phyloP scores from a whole-genome alignment of 2,888 invertebrate genomes.

The Hypolimnas misippus region DNA sequence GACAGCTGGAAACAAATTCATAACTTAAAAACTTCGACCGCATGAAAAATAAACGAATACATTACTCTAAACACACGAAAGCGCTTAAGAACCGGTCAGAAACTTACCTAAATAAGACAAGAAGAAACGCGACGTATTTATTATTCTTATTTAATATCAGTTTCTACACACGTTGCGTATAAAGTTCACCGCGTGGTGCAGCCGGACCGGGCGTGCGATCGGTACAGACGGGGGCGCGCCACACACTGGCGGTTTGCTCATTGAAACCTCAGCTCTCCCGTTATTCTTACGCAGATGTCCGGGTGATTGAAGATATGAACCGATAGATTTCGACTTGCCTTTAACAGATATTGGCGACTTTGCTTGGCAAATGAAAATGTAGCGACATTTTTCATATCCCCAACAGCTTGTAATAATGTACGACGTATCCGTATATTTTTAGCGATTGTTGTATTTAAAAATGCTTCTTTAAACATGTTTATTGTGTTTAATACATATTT shows the following conservation, averaged over 20 bases:
- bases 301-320: slow-evolving; percentile 38
- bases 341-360: slow-evolving; percentile 38
- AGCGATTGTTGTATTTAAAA: too few species aligned
- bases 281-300: slow-evolving; percentile 81
- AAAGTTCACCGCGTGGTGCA: slow-evolving; percentile 56
- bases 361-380: slow-evolving; percentile 36
- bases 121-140: slow-evolving; percentile 2
- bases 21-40: slow-evolving; percentile 36
- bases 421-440: slow-evolving; percentile 16
- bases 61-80: slow-evolving; percentile 14
- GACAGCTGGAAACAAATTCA: slow-evolving; percentile 31
- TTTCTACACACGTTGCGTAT: slow-evolving; percentile 48
- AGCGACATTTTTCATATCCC: slow-evolving; percentile 34
- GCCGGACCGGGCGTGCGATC: slow-evolving; percentile 57
- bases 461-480: slow-evolving; percentile 1
- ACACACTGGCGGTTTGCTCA: slow-evolving; percentile 79
- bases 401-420: slow-evolving; percentile 37
- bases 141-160: background rate
- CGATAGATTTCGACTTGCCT: slow-evolving; percentile 37
- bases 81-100: slow-evolving; percentile 9
- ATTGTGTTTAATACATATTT: slow-evolving; percentile 17
- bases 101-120: slow-evolving; percentile 36
- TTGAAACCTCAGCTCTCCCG: slow-evolving; percentile 71
- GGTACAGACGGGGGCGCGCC: slow-evolving; percentile 62
- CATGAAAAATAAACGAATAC: slow-evolving; percentile 31